phyloP scores from a whole-genome alignment of 1,140 invertebrate genomes.

The Pemphigus obesinymphae region DNA sequence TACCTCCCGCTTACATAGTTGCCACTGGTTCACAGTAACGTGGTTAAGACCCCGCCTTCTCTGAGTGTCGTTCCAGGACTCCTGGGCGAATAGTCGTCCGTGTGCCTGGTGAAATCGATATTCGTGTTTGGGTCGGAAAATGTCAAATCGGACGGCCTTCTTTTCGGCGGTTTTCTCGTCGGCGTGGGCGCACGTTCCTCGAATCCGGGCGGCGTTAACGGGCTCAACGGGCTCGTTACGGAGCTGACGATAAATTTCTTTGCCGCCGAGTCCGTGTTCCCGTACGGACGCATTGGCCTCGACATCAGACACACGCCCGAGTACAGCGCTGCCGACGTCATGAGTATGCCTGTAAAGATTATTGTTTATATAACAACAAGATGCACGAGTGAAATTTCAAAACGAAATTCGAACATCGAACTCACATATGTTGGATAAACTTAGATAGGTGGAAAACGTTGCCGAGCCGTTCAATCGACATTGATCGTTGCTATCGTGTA shows the following conservation, averaged over 20 bases:
- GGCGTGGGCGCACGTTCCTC: conserved; percentile 12
- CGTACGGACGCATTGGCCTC: not conserved
- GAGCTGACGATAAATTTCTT: conserved; percentile 27
- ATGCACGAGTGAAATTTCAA: not conserved
- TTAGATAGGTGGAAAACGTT: conserved; percentile 41
- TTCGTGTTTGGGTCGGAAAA: not conserved
- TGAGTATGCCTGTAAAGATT: conserved; percentile 27
- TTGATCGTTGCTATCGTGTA: conserved; percentile 24
- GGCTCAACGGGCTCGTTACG: conserved; percentile 24
- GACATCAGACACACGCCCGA: conserved; percentile 12
- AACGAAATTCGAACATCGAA: not conserved
- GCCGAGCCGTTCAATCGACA: conserved; percentile 35
- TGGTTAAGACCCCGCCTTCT: conserved; percentile 43
- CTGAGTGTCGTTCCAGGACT: conserved; percentile 43
- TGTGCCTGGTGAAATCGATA: conserved; percentile 22
- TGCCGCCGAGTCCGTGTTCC: not conserved
- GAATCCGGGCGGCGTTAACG: conserved; percentile 10
- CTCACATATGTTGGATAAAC: conserved; percentile 40
- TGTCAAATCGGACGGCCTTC: conserved; percentile 1
- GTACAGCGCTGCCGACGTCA: conserved; percentile 16
- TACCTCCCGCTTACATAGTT: too few relatives aligned
- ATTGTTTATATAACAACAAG: too few relatives aligned
- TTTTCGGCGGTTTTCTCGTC: conserved; percentile 11
- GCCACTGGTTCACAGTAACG: too few relatives aligned
- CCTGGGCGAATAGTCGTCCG: conserved; percentile 35